phyloP scores from a whole-genome alignment of 2,797 vertebrate genomes.

The Falco cherrug region DNA sequence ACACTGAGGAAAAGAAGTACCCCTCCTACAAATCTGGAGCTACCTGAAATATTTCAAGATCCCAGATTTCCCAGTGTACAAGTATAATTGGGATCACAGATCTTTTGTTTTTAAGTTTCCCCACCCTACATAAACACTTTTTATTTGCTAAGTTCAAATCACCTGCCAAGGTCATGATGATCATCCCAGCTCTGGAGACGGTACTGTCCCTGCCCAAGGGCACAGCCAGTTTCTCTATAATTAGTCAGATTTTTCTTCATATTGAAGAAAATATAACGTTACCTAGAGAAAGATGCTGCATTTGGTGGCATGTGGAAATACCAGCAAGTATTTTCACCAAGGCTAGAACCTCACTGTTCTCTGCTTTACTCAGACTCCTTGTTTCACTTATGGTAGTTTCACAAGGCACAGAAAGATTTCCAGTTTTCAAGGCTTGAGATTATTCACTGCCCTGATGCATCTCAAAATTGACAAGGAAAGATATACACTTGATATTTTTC shows the following conservation, averaged over 20 bases:
- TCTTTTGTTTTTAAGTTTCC: neutral
- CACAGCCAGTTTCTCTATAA: neutral
- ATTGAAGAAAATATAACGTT: neutral
- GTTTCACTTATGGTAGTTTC: neutral
- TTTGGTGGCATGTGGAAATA: neutral
- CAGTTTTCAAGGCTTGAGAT: neutral
- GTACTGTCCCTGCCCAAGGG: neutral
- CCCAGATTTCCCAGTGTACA: neutral
- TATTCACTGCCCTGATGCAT: neutral
- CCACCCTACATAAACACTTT: fast-evolving
- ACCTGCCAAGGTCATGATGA: fast-evolving
- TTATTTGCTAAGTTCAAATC: neutral
- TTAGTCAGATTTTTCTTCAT: neutral
- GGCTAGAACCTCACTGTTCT: neutral
- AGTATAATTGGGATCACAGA: neutral
- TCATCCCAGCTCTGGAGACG: neutral
- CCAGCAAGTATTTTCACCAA: fast-evolving
- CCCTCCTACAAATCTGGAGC: neutral
- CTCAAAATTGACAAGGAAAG: neutral
- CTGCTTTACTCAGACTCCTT: neutral
- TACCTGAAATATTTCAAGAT: neutral
- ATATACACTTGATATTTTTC: neutral
- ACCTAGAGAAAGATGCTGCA: neutral
- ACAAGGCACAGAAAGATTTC: neutral
- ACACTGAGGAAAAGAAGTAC: fast-evolving